Conservation (phyloP, 2,113 vertebrate species). For the Phodopus roborovskii region DNA sequence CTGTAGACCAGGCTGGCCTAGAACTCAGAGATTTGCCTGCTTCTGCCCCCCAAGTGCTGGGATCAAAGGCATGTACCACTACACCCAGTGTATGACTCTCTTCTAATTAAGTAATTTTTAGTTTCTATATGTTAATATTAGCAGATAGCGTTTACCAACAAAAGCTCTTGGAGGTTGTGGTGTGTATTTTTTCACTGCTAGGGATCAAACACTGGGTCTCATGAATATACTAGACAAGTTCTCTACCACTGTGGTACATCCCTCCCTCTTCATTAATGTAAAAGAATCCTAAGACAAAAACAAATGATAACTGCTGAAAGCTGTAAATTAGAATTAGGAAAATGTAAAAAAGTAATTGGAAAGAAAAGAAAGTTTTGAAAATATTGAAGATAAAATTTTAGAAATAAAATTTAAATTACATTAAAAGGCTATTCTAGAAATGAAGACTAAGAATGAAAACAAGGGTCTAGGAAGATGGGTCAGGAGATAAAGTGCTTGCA, state of each 20-base stretch:
- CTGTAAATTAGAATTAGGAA: neutral
- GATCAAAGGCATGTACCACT: no score
- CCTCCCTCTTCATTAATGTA: neutral
- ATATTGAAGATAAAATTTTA: neutral
- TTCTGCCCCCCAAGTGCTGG: no score
- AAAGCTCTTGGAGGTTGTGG: neutral
- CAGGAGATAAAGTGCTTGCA: neutral
- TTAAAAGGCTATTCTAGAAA: neutral
- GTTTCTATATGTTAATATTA: neutral
- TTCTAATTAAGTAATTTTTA: neutral
- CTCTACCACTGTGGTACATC: neutral
- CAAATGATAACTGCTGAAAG: neutral
- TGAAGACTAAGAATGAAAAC: neutral
- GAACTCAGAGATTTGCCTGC: no score
- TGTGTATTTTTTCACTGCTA: neutral
- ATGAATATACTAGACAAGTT: neutral
- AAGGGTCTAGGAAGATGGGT: neutral
- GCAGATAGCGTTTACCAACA: neutral
- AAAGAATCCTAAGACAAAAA: neutral
- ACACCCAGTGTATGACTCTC: no score
- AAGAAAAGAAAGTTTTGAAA: slow-evolving; percentile 45
- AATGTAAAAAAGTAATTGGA: neutral
- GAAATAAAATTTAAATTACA: slow-evolving; percentile 21
- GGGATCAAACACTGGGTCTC: neutral
- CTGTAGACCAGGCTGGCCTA: no score